Percentiles rank a stretch among this genome's conserved stretches.
Conservation (phyloP, 2,797 vertebrate genomes). For the Silurus aristotelis region DNA sequence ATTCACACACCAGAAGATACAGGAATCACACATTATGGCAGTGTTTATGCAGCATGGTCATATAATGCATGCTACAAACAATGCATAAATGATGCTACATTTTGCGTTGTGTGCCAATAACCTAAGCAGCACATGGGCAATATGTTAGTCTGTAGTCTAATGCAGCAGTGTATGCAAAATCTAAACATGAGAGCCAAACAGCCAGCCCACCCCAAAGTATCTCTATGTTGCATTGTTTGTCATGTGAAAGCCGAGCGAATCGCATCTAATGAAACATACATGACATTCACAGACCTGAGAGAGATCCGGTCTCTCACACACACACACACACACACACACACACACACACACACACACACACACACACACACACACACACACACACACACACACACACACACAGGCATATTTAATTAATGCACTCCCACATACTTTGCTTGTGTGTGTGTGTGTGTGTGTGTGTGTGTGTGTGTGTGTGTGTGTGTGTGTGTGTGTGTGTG, state of each 20-base stretch:
- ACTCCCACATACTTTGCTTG: neutral
- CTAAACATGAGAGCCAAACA: too few species aligned
- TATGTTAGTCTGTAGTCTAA: neutral
- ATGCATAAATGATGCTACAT: neutral
- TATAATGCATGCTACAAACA: neutral
- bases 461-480: slow-evolving; percentile 13
- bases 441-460: neutral
- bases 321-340: slow-evolving; percentile 1
- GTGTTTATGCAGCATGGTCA: neutral
- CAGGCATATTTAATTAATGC: slow-evolving; percentile 7
- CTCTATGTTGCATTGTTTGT: slow-evolving; percentile 4
- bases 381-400: slow-evolving; percentile 12
- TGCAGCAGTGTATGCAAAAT: neutral
- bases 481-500: slow-evolving; percentile 26
- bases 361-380: slow-evolving; percentile 12
- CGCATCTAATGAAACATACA: slow-evolving; percentile 13
- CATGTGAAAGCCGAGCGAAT: neutral
- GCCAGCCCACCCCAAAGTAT: neutral
- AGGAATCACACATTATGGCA: neutral
- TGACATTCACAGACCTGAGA: slow-evolving; percentile 8
- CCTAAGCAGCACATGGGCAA: neutral
- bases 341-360: slow-evolving; percentile 11
- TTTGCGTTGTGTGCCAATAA: neutral
- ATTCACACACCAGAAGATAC: neutral
- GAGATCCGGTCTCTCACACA: neutral